Evolutionary conservation across 2,113 vertebrate genomes (phyloP).

Genomic region (Percina caprodes): DNA sequence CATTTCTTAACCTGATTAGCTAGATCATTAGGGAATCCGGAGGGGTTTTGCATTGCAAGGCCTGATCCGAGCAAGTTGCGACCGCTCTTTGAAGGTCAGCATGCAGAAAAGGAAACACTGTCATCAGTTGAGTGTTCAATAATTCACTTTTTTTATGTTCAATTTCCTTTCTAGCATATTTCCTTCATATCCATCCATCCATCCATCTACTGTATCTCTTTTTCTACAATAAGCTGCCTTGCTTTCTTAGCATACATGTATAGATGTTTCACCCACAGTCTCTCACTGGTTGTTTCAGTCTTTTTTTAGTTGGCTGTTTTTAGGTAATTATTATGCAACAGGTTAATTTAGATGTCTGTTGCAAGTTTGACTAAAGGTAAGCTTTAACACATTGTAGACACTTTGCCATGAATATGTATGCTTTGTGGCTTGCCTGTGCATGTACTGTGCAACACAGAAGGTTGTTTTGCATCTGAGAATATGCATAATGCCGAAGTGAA

Average conservation of each 20-base stretch:
- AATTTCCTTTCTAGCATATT: slow-evolving; percentile 30
- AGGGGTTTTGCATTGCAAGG: slow-evolving; percentile 43
- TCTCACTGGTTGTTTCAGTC: not conserved
- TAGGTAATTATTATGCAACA: slow-evolving; percentile 32
- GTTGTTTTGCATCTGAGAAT: slow-evolving; percentile 65
- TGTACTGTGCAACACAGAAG: slow-evolving; percentile 54
- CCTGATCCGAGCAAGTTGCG: slow-evolving; percentile 52
- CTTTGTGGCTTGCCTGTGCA: slow-evolving; percentile 33
- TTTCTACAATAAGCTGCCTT: not conserved
- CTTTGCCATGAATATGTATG: slow-evolving; percentile 60
- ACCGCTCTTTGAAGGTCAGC: slow-evolving; percentile 69
- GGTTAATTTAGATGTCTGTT: slow-evolving; percentile 42
- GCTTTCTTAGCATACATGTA: not conserved
- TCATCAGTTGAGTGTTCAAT: slow-evolving; percentile 54
- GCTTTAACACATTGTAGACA: slow-evolving; percentile 47
- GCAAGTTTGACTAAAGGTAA: slow-evolving; percentile 40
- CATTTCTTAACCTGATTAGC: slow-evolving; percentile 75
- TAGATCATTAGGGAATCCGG: slow-evolving; percentile 71
- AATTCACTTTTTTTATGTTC: slow-evolving; percentile 44
- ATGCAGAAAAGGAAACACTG: slow-evolving; percentile 36
- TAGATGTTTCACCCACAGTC: not conserved
- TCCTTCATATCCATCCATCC: not conserved
- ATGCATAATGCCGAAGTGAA: slow-evolving; percentile 66
- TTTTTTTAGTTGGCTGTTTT: not conserved
- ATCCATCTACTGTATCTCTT: not conserved